Evolutionary conservation across 2,797 vertebrate genomes (phyloP), one percentile per base, ranked within the genome.

Genomic region (Micropoecilia bifurca): DNA sequence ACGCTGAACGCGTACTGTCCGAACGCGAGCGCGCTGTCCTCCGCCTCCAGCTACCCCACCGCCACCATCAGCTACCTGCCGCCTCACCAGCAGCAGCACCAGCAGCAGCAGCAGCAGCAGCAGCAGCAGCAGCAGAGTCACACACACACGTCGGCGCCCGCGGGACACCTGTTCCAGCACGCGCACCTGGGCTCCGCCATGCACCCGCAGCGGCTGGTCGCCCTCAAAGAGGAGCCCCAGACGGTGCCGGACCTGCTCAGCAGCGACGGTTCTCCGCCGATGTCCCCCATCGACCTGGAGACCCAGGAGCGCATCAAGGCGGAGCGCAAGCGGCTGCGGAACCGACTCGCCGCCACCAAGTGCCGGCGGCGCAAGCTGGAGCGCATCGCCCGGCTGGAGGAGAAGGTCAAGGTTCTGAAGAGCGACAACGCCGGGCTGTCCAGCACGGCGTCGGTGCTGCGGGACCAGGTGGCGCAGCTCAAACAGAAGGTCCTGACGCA

Each of bases 291-390:
- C 90, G 94, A 98, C 89, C 90, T 98, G 96, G 98, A 97, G 83
- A 96, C 95, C 6, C 97, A 98, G 90, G 97, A 98, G 90, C 90
- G 94, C 78, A 97, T 98, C 90, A 98, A 98, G 86, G 98, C 97
- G 66, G 98, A 98, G 92, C 92, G 98, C 81, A 97, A 99, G 94
- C 89, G 96, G 91, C 94, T 98, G 89, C 91, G 98, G 59, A 99
- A 98, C 96, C 96, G 98, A 10, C 86, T 98, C 77, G 98, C 97
- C 0, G 98, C 97, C 48, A 98, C 97, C 78, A 98, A 98, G 75
- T 99, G 98, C 92, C 96, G 98, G 87, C 93, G 95, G 91, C 94
- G 98, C 92, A 99, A 99, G 77, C 96, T 99, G 91, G 98, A 99
- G 93, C 96, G 98, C 84, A 98, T 99, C 94, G 95, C 97, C 10